Base-by-base conservation (phyloP, 2,113 vertebrate genomes). In the Sciurus niger region DNA sequence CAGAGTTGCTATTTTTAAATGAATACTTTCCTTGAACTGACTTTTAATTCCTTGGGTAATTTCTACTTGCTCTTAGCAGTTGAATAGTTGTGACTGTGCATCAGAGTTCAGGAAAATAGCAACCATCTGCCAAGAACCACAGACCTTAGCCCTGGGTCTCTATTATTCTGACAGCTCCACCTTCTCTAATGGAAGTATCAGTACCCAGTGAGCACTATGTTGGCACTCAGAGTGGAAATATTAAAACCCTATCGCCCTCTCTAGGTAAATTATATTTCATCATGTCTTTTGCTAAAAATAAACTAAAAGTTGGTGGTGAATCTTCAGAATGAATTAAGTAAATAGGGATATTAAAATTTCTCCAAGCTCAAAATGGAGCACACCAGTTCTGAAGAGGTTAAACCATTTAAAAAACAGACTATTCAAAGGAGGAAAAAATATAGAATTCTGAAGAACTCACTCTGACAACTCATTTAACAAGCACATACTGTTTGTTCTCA, bases 401-500 rank as follows among this genome's bases (percentile, higher is more conserved):
- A 97, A 51, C 28, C 30, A 87, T 5, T 63, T 76, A 85, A 94
- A 92, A 95, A 91, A 80, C 25, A 73, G 68, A 72, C 24, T 89
- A 63, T 72, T 94, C 48, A 83, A 77, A 84, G 18, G 65, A 89
- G 73, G 37, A 73, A 96, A 55, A 90, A 93, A 67, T n/a, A 53
- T 1, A 94, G 51, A 93, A 93, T 68, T 79, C 70, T 70, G 55
- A 93, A 94, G 65, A 95, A n/a, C 68, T 91, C 22, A 22, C 60
- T 85, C 94, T 95, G 83, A 87, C 86, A 96, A 94, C 53, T 95
- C 84, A 89, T 22, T 84, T 85, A 93, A 84, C 84, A 95, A 96
- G 93, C 65, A 94, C 92, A 95, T n/a, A 89, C 68, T 92, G 89
- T 96, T 96, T 97, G 78, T 97, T 95, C 96, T 97, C 58, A 73